A percentile compares a stretch with the other conserved stretches of the same genome.
These are phyloP conservation scores for Sciurus niger DNA, from an alignment of 2,113 vertebrate species.

Conservation along the genomic window DNA sequence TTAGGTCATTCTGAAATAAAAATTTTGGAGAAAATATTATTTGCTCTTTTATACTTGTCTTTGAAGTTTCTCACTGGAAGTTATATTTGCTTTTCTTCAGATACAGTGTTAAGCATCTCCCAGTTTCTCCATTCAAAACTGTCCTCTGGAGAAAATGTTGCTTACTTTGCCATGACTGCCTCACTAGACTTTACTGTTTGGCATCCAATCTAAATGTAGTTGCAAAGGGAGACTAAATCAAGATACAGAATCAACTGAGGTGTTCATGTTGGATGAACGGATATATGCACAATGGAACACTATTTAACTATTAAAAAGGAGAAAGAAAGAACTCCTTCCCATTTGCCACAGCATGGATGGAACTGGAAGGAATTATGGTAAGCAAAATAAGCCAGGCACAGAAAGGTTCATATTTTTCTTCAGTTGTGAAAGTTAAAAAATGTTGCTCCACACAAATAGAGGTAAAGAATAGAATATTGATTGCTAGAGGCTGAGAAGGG, in stretches of 20 bases:
- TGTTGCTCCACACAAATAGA: background rate
- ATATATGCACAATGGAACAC: background rate
- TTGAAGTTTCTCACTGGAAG: background rate
- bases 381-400: background rate
- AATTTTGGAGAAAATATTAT: background rate
- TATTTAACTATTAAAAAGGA: background rate
- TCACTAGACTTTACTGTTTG: background rate
- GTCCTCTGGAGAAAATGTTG: background rate
- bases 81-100: background rate
- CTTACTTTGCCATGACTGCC: background rate
- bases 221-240: background rate
- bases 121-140: background rate
- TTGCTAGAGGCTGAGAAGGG: background rate
- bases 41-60: background rate
- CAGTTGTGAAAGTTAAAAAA: background rate
- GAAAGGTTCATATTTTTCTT: background rate
- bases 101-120: background rate
- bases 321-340: background rate
- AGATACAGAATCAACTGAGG: background rate
- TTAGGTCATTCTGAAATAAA: conserved; percentile 28
- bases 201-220: background rate
- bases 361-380: background rate
- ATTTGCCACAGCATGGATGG: background rate
- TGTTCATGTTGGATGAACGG: background rate
- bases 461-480: background rate